Conservation (phyloP, 2,113 vertebrate genomes). For the Seriola rivoliana region DNA sequence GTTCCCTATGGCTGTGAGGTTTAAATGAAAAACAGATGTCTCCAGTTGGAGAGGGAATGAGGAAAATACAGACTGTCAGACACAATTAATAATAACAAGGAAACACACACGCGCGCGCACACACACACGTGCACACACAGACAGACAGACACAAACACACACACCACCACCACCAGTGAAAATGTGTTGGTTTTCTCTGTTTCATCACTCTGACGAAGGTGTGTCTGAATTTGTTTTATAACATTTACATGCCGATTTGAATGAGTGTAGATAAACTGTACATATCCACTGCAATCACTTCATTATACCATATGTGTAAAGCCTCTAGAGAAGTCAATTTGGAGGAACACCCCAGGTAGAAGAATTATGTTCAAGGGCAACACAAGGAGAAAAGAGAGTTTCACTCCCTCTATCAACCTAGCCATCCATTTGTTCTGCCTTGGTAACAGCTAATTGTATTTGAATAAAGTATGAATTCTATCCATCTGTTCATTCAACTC, state of each 20-base stretch:
- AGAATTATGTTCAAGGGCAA: conserved; percentile 53
- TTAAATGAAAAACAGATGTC: conserved; percentile 75
- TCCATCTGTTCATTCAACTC: conserved; percentile 15
- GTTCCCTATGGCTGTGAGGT: conserved; percentile 49
- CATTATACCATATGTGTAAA: conserved; percentile 25
- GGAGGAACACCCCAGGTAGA: conserved; percentile 35
- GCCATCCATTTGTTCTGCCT: conserved; percentile 9
- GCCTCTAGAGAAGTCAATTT: conserved; percentile 54
- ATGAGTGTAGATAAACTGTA: conserved; percentile 31
- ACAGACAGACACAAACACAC: conserved; percentile 4
- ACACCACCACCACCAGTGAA: neutral
- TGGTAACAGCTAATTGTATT: conserved; percentile 20
- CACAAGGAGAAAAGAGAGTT: conserved; percentile 44
- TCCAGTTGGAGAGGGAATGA: conserved; percentile 61
- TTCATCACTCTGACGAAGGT: neutral
- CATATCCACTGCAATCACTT: conserved; percentile 44
- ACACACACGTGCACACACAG: conserved; percentile 1
- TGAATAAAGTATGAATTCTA: conserved; percentile 6
- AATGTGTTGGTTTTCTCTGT: neutral
- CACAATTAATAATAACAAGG: conserved; percentile 69
- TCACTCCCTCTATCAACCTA: conserved; percentile 24
- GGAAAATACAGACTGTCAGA: conserved; percentile 66
- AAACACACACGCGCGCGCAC: conserved; percentile 12
- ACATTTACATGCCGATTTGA: conserved; percentile 19
- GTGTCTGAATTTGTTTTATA: conserved; percentile 22